Evolutionary conservation across 2,888 invertebrate species (phyloP).

Genomic region (Heliconius ethilla): DNA sequence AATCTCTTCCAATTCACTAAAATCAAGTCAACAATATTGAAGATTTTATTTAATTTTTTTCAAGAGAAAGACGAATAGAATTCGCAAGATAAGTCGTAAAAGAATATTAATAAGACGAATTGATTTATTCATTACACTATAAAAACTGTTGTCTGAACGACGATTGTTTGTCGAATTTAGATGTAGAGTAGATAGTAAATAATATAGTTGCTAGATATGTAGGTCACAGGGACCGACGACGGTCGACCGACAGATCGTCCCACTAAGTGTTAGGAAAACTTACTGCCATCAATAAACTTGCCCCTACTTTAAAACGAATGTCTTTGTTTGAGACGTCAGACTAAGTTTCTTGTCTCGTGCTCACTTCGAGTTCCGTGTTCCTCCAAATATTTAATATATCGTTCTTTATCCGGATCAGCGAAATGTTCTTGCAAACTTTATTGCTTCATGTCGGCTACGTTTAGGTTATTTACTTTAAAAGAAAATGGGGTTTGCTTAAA

Average conservation of each 20-base stretch:
- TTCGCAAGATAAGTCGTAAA: conserved; percentile 1
- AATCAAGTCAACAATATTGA: neutral
- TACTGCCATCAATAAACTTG: conserved; percentile 22
- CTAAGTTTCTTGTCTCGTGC: conserved; percentile 19
- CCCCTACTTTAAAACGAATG: conserved; percentile 19
- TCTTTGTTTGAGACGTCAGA: conserved; percentile 13
- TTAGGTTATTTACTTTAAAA: neutral
- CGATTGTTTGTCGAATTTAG: conserved; percentile 7
- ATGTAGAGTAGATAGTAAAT: conserved; percentile 24
- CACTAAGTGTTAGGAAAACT: conserved; percentile 24
- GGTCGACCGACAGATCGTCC: neutral
- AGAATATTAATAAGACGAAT: conserved; percentile 1
- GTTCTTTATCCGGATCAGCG: conserved; percentile 15
- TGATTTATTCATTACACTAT: conserved; percentile 24
- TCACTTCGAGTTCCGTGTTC: conserved; percentile 18
- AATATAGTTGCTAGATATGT: conserved; percentile 18
- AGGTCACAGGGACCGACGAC: conserved; percentile 16
- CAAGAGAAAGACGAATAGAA: neutral
- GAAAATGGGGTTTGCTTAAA: neutral
- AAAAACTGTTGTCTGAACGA: conserved; percentile 14
- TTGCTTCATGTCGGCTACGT: neutral
- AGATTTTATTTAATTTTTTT: neutral
- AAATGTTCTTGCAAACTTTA: conserved; percentile 8
- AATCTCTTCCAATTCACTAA: conserved; percentile 10
- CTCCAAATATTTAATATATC: conserved; percentile 18